Conservation (phyloP, 2,113 vertebrate species). For the Balaeniceps rex region DNA sequence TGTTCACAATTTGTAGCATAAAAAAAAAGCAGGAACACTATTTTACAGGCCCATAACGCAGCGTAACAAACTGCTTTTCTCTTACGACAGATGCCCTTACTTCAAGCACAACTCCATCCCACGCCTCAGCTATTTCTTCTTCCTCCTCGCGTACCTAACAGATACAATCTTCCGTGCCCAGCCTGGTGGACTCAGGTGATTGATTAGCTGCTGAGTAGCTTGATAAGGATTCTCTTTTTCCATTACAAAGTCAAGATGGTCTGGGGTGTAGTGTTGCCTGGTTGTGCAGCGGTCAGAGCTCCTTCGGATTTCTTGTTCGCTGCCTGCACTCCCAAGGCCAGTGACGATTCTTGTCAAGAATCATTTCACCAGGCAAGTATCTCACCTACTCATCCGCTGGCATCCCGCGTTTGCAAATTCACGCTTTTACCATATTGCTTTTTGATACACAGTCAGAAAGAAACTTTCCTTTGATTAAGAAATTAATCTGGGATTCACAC, state of each 20-base stretch:
- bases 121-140: not conserved
- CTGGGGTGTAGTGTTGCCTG: not conserved
- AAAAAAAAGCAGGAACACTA: not conserved
- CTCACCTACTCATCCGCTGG: not conserved
- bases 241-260: not conserved
- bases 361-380: not conserved
- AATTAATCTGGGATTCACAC: not conserved
- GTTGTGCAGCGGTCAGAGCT: not conserved
- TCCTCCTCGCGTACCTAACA: not conserved
- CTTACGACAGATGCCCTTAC: not conserved
- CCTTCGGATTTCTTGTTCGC: not conserved
- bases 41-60: not conserved
- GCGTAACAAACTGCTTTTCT: not conserved
- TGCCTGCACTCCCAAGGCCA: not conserved
- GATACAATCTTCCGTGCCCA: not conserved
- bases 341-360: not conserved
- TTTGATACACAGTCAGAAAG: not conserved
- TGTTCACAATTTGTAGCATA: not conserved
- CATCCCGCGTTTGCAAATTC: not conserved
- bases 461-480: not conserved
- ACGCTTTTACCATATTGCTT: not conserved
- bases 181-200: not conserved
- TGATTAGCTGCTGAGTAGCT: not conserved
- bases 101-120: not conserved
- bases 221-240: constrained; percentile 16